Base-by-base conservation (phyloP, 2,113 vertebrate species). In the Bothrops jararaca region DNA sequence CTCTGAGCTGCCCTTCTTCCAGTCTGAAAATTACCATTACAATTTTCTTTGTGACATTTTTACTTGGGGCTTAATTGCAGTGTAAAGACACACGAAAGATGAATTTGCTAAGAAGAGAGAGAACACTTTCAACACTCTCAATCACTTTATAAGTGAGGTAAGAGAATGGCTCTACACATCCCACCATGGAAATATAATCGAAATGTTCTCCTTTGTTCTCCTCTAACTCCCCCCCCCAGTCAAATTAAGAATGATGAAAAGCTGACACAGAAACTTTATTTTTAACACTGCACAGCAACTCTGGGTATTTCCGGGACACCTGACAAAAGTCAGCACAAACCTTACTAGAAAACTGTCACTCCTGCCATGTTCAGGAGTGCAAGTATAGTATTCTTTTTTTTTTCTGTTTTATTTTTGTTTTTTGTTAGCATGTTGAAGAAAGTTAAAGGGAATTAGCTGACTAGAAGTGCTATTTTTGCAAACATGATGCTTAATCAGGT, bases 361-460 rank as follows among this genome's bases (percentile, higher is more conserved):
- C n/a, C 18, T 24, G 85, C 29, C 94, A 9, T 3, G 8, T 90
- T 39, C 89, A 39, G 42, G 12, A 34, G 24, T 5, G n/a, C 34
- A 39, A 42, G 3, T 5, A 13, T 5, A 2, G 29, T 34, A 34
- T 69, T 34, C 48, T 50, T 53, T 53, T 12, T 11, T 11, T 12
- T 53, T 12, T 13, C 45, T 45, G 45, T 5, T 45, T 45, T 45
- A 45, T 53, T 3, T 13, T 53, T 12, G 45, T 10, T 86, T 42
- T 93, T 0, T 92, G 69, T 88, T 58, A 48, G 85, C 45, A 48
- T 74, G 93, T 39, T 9, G 18, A 2, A 86, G 56, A 57, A 64
- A 54, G 18, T 3, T 1, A 94, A 87, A 92, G 93, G 69, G 93
- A 94, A 94, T 95, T 95, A 94, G 92, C 90, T 91, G 91, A 95